Evolutionary conservation across 1,140 invertebrate species (phyloP).

Genomic region (Neelides sp.): DNA sequence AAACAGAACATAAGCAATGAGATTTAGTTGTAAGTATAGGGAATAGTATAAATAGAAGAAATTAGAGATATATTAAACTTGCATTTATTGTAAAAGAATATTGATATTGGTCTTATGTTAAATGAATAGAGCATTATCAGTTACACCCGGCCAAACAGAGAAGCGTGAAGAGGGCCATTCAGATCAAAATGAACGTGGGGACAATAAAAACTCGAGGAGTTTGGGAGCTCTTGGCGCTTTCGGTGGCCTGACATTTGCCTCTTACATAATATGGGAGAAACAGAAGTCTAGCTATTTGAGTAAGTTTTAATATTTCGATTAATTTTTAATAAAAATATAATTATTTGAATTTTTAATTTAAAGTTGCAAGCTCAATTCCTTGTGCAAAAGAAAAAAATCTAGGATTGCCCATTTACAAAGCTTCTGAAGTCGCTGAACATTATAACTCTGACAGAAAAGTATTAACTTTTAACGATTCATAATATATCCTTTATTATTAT

Average conservation of each 20-base stretch:
- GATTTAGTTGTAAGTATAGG: background rate
- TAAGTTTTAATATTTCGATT: background rate
- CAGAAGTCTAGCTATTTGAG: background rate
- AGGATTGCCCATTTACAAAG: conserved; percentile 7
- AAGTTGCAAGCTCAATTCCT: background rate
- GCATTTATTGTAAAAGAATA: background rate
- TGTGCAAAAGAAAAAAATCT: background rate
- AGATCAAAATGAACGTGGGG: background rate
- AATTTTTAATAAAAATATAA: background rate
- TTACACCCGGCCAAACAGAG: background rate
- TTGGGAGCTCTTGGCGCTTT: conserved; percentile 1
- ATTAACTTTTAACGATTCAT: background rate
- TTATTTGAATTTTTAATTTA: background rate
- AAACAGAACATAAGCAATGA: background rate
- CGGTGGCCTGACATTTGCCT: background rate
- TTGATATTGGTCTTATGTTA: background rate
- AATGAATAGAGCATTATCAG: background rate
- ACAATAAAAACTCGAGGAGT: background rate
- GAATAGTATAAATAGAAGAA: background rate
- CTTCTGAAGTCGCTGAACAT: conserved; percentile 13
- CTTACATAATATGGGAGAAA: conserved; percentile 1
- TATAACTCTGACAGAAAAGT: conserved; percentile 8
- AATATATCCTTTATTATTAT: no score
- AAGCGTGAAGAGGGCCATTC: background rate
- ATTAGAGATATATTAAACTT: background rate